A percentile compares a stretch with the other conserved stretches of the same genome.
phyloP scores from a whole-genome alignment of 2,888 invertebrate species.

The Nymphalis polychloros region DNA sequence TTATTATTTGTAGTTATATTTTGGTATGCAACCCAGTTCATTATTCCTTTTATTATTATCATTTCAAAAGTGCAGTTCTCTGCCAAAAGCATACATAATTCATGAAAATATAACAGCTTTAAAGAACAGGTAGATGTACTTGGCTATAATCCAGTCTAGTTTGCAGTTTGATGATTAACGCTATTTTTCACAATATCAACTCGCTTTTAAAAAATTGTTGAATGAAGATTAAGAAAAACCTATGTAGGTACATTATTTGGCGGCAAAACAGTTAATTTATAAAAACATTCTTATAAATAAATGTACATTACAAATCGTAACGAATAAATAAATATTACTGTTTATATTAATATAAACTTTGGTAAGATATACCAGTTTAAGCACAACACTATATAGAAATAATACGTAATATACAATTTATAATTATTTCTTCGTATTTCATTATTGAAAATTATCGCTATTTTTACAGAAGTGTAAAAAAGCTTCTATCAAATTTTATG shows the following conservation, averaged over 20 bases:
- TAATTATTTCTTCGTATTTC: background rate
- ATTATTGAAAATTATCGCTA: background rate
- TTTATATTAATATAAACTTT: too few relatives aligned
- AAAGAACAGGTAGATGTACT: slow-evolving; percentile 26
- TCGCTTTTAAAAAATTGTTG: background rate
- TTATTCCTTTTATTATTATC: slow-evolving; percentile 19
- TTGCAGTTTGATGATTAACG: slow-evolving; percentile 30
- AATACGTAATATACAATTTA: too few relatives aligned
- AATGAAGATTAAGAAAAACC: too few relatives aligned
- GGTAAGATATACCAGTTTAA: too few relatives aligned
- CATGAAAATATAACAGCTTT: slow-evolving; percentile 27
- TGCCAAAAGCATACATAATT: slow-evolving; percentile 33
- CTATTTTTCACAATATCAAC: slow-evolving; percentile 15
- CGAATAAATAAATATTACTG: too few relatives aligned
- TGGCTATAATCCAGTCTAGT: slow-evolving; percentile 29
- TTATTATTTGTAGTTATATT: slow-evolving; percentile 14
- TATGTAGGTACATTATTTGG: too few relatives aligned
- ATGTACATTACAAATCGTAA: too few relatives aligned
- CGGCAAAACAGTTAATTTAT: too few relatives aligned
- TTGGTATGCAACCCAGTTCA: slow-evolving; percentile 1
- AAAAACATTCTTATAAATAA: too few relatives aligned
- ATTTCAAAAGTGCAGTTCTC: slow-evolving; percentile 10
- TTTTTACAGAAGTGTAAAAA: too few relatives aligned
- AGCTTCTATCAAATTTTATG: too few relatives aligned
- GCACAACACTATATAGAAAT: too few relatives aligned